Conservation (phyloP, 2,888 invertebrate genomes). For the Lamellibrachia satsuma region DNA sequence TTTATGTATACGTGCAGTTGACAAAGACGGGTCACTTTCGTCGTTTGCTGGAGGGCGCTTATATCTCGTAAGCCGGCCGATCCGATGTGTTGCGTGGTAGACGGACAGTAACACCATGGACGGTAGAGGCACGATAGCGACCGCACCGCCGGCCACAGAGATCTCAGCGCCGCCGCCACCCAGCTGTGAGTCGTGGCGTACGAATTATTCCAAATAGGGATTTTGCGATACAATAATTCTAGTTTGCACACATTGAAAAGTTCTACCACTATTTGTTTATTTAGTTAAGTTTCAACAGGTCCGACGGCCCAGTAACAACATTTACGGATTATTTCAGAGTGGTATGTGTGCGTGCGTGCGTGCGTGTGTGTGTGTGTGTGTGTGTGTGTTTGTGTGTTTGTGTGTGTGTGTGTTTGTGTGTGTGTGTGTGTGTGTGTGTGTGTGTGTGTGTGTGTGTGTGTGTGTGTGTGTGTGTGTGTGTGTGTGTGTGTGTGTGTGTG, state of each 20-base stretch:
- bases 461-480: slow-evolving; percentile 17
- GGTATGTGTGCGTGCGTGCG: neutral
- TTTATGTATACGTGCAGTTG: too few species aligned
- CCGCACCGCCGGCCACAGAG: neutral
- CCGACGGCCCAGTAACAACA: too few species aligned
- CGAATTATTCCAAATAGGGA: too few species aligned
- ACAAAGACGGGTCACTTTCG: neutral
- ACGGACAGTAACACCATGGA: neutral
- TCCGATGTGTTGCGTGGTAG: neutral
- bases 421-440: slow-evolving; percentile 19
- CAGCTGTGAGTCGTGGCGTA: neutral
- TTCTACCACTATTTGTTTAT: too few species aligned
- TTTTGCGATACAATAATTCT: too few species aligned
- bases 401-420: too few species aligned
- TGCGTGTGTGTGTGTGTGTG: neutral
- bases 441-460: slow-evolving; percentile 18
- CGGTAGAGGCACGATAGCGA: neutral
- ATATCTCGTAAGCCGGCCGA: neutral
- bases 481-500: slow-evolving; percentile 18
- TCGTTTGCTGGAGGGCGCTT: neutral
- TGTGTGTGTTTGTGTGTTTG: too few species aligned
- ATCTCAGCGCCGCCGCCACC: neutral
- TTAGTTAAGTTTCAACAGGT: too few species aligned
- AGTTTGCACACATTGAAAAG: too few species aligned
- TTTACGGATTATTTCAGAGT: neutral